Evolutionary conservation across 2,888 invertebrate genomes (phyloP), one percentile per base, ranked within the genome.

Genomic region (Limnephilus lunatus): DNA sequence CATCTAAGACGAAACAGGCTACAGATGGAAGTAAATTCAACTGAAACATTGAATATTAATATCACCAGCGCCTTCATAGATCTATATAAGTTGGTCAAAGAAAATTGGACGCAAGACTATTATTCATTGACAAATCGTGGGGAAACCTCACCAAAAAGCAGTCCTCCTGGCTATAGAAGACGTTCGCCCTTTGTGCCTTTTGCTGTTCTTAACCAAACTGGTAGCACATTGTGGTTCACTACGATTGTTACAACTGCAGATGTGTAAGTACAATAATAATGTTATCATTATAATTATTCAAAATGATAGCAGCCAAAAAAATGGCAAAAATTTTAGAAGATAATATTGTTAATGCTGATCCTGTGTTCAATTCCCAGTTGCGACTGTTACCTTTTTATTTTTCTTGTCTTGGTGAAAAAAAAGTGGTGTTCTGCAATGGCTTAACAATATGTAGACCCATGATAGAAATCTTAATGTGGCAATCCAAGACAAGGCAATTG

Each of bases 131-230:
- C 94, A 68, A 92, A 94, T 91, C 92, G 94, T 94, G 95, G 95
- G 92, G 95, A 95, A 94, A 95, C 95, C 9, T 95, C 96, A 85
- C 94, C 94, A 53, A 95, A 96, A 94, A 95, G 95, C 94, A 97
- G 96, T 94, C 97, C 97, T 92, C 96, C 97, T 86, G 97, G 96
- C 0, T 97, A 97, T 94, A 96, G 98, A 90, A 96, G 98, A 30
- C 96, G 99, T 90, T 97, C 98, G 39, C 99, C 99, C 7, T 99
- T 99, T 95, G 97, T 99, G 93, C 99, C 99, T 0, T 99, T 98
- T 96, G 98, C 98, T 15, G 96, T 99, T 93, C 97, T 97, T 94
- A 99, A 99, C 95, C 97, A 98, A 94, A 99, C 99, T 0, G 99
- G 99, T 0, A 98, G 98, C 91, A 96, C 97, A 30, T 96, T 99